Percentiles rank a stretch among this genome's conserved stretches.
Evolutionary conservation across 2,113 vertebrate genomes (phyloP).

Genomic region (Oncorhynchus clarkii): DNA sequence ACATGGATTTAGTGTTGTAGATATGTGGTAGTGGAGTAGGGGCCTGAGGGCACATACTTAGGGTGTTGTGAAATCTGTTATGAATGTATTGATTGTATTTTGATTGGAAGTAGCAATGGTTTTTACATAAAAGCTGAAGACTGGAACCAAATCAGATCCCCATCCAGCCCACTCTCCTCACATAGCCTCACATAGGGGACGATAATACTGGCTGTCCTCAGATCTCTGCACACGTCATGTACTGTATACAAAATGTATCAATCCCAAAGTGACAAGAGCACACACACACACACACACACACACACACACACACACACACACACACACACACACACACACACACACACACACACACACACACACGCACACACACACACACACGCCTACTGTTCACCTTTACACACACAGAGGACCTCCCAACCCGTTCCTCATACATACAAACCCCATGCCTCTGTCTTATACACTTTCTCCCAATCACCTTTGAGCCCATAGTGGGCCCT

Average conservation of each 20-base stretch:
- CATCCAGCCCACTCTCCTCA: background rate
- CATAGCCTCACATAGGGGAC: background rate
- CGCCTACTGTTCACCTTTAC: background rate
- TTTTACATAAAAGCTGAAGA: background rate
- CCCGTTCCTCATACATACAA: background rate
- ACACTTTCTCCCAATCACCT: constrained; percentile 16
- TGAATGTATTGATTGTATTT: background rate
- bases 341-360: no score
- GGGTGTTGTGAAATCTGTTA: no score
- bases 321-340: no score
- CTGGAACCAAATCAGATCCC: background rate
- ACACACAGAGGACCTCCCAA: constrained; percentile 7
- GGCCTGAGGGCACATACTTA: no score
- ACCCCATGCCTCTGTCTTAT: background rate
- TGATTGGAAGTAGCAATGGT: background rate
- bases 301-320: no score
- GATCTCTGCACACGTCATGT: constrained; percentile 37
- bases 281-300: no score
- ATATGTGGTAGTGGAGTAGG: no score
- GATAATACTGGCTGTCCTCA: no score
- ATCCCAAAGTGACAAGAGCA: constrained; percentile 8
- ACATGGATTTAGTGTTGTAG: no score
- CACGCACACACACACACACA: no score
- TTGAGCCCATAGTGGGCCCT: constrained; percentile 8
- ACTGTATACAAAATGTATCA: constrained; percentile 44